These are phyloP conservation scores for Stichodactyla mertensii DNA, from an alignment of 64 coral and sea anemone species.

Conservation along the genomic window DNA sequence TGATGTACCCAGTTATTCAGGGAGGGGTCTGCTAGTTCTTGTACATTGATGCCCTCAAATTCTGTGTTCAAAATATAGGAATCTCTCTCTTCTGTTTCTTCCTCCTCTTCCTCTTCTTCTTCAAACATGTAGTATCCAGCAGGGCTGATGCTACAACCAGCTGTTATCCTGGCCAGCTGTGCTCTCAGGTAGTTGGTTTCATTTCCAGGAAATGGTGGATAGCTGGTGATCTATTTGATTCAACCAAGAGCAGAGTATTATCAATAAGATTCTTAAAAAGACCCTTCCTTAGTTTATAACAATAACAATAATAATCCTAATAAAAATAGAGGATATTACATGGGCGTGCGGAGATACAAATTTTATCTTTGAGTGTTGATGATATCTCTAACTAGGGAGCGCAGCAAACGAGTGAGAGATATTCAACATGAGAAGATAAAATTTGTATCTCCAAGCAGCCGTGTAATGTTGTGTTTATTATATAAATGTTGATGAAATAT, in stretches of 20 bases:
- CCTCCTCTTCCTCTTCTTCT: conserved; percentile 98
- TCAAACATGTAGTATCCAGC: conserved; percentile 98
- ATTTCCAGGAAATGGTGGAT: conserved; percentile 97
- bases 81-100: conserved; percentile 90
- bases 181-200: conserved; percentile 92
- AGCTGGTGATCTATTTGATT: conserved; percentile 69
- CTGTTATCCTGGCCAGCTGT: conserved; percentile 90
- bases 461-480: too few relatives aligned
- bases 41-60: conserved; percentile 88
- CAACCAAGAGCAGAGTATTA: background rate
- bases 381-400: too few relatives aligned
- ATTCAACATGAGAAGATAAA: too few relatives aligned
- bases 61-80: conserved; percentile 92
- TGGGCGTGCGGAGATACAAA: too few relatives aligned
- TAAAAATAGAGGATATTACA: too few relatives aligned
- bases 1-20: conserved; percentile 98
- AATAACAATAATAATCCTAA: too few relatives aligned
- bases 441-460: too few relatives aligned
- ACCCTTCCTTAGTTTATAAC: too few relatives aligned
- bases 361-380: too few relatives aligned
- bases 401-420: too few relatives aligned
- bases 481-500: too few relatives aligned
- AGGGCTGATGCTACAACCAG: conserved; percentile 82
- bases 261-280: too few relatives aligned
- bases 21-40: conserved; percentile 78